Percentiles rank a stretch among this genome's conserved stretches.
Evolutionary conservation across 2,797 vertebrate species (phyloP).

Genomic region (Vultur gryphus): DNA sequence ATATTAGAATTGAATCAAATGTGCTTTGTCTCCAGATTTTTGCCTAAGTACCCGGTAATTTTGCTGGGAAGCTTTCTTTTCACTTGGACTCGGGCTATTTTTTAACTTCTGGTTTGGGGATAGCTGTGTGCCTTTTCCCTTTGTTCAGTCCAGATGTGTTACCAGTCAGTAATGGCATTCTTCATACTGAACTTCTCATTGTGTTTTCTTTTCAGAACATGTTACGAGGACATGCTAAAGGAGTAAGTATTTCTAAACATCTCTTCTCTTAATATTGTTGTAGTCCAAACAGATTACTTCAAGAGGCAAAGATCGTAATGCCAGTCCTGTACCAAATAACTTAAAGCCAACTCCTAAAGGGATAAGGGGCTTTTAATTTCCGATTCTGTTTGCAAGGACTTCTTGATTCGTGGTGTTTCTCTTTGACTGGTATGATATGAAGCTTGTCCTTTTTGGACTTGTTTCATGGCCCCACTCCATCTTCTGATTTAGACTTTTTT

Average conservation of each 20-base stretch:
- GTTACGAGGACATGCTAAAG: constrained; percentile 86
- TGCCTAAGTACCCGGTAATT: not conserved
- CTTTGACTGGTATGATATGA: not conserved
- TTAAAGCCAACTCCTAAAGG: not conserved
- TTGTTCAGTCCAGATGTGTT: not conserved
- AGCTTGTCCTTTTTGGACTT: not conserved
- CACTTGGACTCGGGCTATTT: accelerated
- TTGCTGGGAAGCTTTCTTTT: not conserved
- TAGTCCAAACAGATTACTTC: not conserved
- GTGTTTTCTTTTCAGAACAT: constrained; percentile 80
- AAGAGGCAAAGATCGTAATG: not conserved
- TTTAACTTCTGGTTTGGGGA: not conserved
- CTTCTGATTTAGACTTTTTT: not conserved
- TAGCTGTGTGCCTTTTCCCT: not conserved
- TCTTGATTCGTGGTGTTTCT: accelerated
- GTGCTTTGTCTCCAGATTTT: not conserved
- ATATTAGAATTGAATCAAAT: not conserved
- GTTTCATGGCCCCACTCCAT: not conserved
- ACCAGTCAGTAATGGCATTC: accelerated
- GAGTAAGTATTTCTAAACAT: constrained; percentile 76
- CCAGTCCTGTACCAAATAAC: not conserved
- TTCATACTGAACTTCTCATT: not conserved
- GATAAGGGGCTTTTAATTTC: not conserved
- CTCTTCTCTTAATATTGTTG: not conserved
- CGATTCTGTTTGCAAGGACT: not conserved